Conservation (phyloP, 2,888 invertebrate genomes). For the Papilio protenor region DNA sequence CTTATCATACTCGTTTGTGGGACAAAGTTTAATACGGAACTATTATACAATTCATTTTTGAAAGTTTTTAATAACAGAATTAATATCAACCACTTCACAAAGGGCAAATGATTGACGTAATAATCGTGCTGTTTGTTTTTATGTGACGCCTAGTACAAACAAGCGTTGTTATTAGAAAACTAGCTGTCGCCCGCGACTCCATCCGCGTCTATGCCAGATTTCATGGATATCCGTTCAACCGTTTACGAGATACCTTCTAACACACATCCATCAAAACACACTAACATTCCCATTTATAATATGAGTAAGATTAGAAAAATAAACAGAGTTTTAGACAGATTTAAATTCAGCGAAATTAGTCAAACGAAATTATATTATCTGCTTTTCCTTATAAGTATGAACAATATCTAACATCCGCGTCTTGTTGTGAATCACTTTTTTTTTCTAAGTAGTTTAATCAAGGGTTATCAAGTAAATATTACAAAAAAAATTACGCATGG, state of each 20-base stretch:
- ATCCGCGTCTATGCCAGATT: no score
- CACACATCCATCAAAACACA: no score
- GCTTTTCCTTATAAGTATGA: background rate
- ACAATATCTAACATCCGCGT: background rate
- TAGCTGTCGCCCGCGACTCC: no score
- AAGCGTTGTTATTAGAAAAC: background rate
- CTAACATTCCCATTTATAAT: no score
- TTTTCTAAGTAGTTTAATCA: constrained; percentile 15
- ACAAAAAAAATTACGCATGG: background rate
- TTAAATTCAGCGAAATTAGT: background rate
- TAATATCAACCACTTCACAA: no score
- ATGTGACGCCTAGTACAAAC: no score
- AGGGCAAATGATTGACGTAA: no score
- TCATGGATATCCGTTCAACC: no score
- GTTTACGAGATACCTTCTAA: no score
- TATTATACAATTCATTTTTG: background rate
- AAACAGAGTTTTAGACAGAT: background rate
- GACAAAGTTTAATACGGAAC: constrained; percentile 16
- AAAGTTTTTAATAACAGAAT: no score
- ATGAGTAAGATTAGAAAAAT: background rate
- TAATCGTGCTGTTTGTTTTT: no score
- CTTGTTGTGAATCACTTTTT: background rate
- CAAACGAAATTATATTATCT: background rate
- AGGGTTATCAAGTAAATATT: background rate
- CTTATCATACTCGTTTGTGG: background rate